Percentiles rank a stretch among this genome's conserved stretches.
These are phyloP conservation scores for Sinocyclocheilus anophthalmus DNA, from an alignment of 2,113 vertebrate species.

Conservation along the genomic window DNA sequence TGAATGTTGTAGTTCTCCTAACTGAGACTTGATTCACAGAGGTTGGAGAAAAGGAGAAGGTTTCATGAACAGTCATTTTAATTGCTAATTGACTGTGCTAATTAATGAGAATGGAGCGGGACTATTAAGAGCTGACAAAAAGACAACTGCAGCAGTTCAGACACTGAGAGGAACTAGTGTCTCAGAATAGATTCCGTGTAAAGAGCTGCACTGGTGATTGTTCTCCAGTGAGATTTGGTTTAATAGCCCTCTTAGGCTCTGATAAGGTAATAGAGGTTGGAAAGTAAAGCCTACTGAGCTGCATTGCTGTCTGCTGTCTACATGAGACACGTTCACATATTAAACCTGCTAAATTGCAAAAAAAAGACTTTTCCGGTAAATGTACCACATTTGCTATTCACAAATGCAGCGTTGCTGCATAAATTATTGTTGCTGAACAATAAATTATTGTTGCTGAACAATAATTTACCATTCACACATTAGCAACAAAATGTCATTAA, in stretches of 20 bases:
- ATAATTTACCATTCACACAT: background rate
- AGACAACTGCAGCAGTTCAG: background rate
- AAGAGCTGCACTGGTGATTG: slow-evolving; percentile 17
- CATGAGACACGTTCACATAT: background rate
- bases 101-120: slow-evolving; percentile 15
- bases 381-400: background rate
- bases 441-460: background rate
- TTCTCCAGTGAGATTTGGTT: slow-evolving; percentile 9
- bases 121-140: slow-evolving; percentile 16
- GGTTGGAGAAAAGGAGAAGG: slow-evolving; percentile 7
- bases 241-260: slow-evolving; percentile 11
- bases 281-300: background rate
- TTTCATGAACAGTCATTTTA: slow-evolving; percentile 31
- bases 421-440: background rate
- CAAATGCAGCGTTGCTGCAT: background rate
- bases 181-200: background rate
- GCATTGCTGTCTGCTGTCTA: background rate
- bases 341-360: background rate
- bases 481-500: too few species aligned
- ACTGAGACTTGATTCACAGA: background rate
- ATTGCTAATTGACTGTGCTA: slow-evolving; percentile 43
- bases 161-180: background rate
- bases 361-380: background rate
- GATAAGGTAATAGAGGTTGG: background rate
- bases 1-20: background rate